A percentile compares a stretch with the other conserved stretches of the same genome.
Conservation (phyloP, 2,797 vertebrate genomes). For the Anguilla megastoma region DNA sequence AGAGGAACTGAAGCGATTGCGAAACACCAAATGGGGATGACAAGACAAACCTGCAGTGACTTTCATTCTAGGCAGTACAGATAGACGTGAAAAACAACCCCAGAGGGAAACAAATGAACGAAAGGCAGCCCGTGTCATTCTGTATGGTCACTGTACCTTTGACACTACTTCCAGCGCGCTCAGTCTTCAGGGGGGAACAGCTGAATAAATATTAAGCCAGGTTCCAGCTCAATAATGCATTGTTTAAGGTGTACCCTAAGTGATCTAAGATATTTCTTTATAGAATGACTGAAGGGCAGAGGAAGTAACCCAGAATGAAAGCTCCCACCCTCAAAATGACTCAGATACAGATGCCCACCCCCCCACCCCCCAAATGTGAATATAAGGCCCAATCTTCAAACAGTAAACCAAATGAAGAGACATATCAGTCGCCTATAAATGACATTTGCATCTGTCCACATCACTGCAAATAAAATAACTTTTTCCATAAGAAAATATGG, state of each 20-base stretch:
- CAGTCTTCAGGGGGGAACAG: neutral
- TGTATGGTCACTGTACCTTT: neutral
- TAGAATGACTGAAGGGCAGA: neutral
- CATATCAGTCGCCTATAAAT: neutral
- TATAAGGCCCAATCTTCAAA: neutral
- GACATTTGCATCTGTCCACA: neutral
- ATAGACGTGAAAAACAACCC: neutral
- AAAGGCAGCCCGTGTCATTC: neutral
- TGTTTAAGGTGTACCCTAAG: neutral
- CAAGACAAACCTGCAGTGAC: neutral
- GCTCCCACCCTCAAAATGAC: neutral
- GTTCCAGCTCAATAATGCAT: neutral
- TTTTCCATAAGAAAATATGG: neutral
- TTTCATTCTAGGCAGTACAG: neutral
- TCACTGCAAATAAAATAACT: neutral
- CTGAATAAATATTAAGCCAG: neutral
- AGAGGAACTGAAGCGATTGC: constrained; percentile 17
- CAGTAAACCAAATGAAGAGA: neutral
- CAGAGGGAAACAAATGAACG: neutral
- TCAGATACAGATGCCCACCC: neutral
- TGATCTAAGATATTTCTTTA: neutral
- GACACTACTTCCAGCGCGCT: neutral
- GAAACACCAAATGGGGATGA: neutral
- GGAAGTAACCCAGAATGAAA: neutral
- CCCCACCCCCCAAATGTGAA: neutral